Evolutionary conservation across 1,140 invertebrate genomes (phyloP).

Genomic region (Lucilia cuprina): DNA sequence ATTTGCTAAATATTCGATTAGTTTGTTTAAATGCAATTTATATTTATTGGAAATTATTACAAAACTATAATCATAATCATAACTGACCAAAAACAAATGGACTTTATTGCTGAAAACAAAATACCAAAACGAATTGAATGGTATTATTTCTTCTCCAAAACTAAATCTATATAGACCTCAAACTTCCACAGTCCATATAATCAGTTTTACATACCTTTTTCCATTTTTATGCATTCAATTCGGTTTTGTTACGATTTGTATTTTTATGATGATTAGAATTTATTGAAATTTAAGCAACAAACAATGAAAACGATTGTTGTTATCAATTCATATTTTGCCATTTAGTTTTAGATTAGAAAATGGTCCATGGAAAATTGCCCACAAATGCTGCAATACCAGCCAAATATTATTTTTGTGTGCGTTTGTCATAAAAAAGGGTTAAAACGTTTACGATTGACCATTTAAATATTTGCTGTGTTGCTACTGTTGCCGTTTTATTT

Average conservation of each 20-base stretch:
- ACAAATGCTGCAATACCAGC: not conserved
- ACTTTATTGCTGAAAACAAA: not conserved
- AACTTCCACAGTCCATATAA: not conserved
- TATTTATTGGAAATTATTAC: not conserved
- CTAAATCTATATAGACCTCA: not conserved
- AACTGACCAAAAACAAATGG: not conserved
- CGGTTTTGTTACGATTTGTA: not conserved
- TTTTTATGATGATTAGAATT: constrained; percentile 27
- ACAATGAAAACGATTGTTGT: not conserved
- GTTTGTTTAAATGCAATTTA: not conserved
- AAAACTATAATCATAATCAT: not conserved
- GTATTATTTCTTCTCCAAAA: not conserved
- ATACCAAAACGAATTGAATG: not conserved
- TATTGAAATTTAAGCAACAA: constrained; percentile 9
- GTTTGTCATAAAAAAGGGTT: not conserved
- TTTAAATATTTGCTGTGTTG: not conserved
- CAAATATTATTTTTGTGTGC: not conserved
- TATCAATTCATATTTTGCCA: not conserved
- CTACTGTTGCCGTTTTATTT: not conserved
- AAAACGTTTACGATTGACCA: not conserved
- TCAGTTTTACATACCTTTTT: not conserved
- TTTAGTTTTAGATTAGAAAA: not conserved
- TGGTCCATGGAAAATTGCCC: constrained; percentile 21
- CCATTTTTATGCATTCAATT: not conserved
- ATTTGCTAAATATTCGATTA: not conserved